Percentiles rank a stretch among this genome's conserved stretches.
Conservation (phyloP, 2,888 invertebrate species). For the Prionchulus punctatus region DNA sequence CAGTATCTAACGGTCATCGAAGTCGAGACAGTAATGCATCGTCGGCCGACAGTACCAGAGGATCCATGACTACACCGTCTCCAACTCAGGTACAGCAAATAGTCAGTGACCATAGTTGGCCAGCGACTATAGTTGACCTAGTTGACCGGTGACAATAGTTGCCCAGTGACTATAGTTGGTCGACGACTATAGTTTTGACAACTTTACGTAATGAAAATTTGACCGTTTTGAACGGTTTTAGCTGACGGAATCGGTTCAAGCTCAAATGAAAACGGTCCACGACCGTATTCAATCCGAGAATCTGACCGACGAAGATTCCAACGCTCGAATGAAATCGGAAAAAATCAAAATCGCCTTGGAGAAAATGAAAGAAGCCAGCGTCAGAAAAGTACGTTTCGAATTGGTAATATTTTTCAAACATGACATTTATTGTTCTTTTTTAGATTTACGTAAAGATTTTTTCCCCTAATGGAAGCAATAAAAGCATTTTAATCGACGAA, state of each 20-base stretch:
- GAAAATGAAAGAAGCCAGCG: constrained; percentile 85
- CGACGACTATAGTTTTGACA: too few species aligned
- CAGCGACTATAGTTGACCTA: background rate
- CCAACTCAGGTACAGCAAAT: background rate
- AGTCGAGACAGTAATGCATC: constrained; percentile 22
- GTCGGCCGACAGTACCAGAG: constrained; percentile 17
- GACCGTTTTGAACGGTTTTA: too few species aligned
- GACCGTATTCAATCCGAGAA: background rate
- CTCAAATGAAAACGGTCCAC: background rate
- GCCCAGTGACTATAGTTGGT: too few species aligned
- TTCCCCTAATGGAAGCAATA: constrained; percentile 80
- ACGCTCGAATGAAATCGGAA: constrained; percentile 61
- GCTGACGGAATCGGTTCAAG: background rate
- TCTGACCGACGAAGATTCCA: constrained; percentile 15
- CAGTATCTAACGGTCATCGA: constrained; percentile 54
- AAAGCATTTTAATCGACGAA: constrained; percentile 87
- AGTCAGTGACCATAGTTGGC: background rate
- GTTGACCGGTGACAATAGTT: too few species aligned
- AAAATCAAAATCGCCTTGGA: constrained; percentile 90
- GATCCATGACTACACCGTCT: background rate
- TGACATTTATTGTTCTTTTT: constrained; percentile 11
- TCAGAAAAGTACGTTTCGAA: constrained; percentile 46
- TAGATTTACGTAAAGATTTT: constrained; percentile 89
- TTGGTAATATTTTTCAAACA: background rate
- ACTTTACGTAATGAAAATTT: too few species aligned